A percentile compares a stretch with the other conserved stretches of the same genome.
Conservation (phyloP, 1,140 invertebrate genomes). For the Psilanteris sp. region DNA sequence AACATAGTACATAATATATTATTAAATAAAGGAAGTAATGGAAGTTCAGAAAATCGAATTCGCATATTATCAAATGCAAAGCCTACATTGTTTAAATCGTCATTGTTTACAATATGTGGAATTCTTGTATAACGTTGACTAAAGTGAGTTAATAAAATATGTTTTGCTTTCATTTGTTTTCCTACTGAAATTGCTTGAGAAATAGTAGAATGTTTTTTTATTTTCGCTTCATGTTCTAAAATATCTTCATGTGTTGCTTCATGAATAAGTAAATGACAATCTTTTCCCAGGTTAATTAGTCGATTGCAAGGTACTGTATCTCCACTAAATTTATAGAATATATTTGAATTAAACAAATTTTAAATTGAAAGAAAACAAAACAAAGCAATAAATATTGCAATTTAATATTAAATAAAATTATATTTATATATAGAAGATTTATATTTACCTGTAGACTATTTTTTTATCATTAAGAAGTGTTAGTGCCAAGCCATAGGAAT, state of each 20-base stretch:
- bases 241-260: slow-evolving; percentile 98
- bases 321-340: too few relatives aligned
- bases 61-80: slow-evolving; percentile 98
- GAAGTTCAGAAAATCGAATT: slow-evolving; percentile 84
- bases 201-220: slow-evolving; percentile 93
- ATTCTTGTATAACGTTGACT: slow-evolving; percentile 97
- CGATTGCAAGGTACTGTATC: slow-evolving; percentile 94
- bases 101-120: slow-evolving; percentile 81
- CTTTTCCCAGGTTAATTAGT: slow-evolving; percentile 87
- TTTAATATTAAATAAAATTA: too few relatives aligned
- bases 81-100: slow-evolving; percentile 84
- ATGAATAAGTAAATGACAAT: slow-evolving; percentile 95
- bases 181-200: slow-evolving; percentile 93
- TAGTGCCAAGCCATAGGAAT: slow-evolving; percentile 90
- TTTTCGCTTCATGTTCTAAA: slow-evolving; percentile 86
- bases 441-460: slow-evolving; percentile 91
- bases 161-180: slow-evolving; percentile 89
- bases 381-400: too few relatives aligned
- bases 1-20: slow-evolving; percentile 89
- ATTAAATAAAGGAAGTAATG: slow-evolving; percentile 87
- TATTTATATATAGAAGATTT: too few relatives aligned
- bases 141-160: slow-evolving; percentile 96
- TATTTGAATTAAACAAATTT: too few relatives aligned
- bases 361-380: too few relatives aligned
- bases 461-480: slow-evolving; percentile 84